Evolutionary conservation across 1,140 invertebrate species (phyloP).

Genomic region (Drosophila baimaii): DNA sequence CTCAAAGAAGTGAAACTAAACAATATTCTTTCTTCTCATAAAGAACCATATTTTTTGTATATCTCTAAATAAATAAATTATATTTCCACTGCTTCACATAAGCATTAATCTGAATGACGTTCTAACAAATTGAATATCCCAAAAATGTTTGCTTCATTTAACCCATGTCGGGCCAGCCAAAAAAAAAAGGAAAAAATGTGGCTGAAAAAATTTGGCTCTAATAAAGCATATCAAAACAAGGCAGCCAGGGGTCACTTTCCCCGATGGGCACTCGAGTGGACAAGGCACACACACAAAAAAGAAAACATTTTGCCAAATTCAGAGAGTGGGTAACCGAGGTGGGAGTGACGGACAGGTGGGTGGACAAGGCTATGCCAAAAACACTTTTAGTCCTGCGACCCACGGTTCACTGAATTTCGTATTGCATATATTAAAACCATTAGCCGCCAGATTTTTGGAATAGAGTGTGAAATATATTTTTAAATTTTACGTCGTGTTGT

Average conservation of each 20-base stretch:
- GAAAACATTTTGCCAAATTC: constrained; percentile 4
- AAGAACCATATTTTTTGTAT: too few species aligned
- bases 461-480: constrained; percentile 62
- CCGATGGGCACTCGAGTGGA: constrained; percentile 67
- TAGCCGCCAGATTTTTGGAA: constrained; percentile 52
- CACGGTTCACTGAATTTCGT: constrained; percentile 66
- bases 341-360: constrained; percentile 54
- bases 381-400: constrained; percentile 55
- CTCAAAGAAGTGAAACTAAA: neutral
- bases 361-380: constrained; percentile 28
- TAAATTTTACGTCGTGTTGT: constrained; percentile 56
- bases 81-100: constrained; percentile 49
- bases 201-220: constrained; percentile 19
- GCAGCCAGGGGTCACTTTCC: constrained; percentile 43
- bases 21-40: too few species aligned
- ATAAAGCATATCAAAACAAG: constrained; percentile 46
- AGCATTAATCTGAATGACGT: constrained; percentile 24
- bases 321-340: constrained; percentile 1
- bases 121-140: constrained; percentile 54
- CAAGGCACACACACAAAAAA: constrained; percentile 12
- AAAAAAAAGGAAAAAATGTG: constrained; percentile 30
- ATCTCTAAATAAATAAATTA: constrained; percentile 7
- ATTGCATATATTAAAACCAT: constrained; percentile 79
- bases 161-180: constrained; percentile 10
- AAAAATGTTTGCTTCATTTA: constrained; percentile 72